phyloP scores from a whole-genome alignment of 2,888 invertebrate genomes.

The Perizoma affinitatum region DNA sequence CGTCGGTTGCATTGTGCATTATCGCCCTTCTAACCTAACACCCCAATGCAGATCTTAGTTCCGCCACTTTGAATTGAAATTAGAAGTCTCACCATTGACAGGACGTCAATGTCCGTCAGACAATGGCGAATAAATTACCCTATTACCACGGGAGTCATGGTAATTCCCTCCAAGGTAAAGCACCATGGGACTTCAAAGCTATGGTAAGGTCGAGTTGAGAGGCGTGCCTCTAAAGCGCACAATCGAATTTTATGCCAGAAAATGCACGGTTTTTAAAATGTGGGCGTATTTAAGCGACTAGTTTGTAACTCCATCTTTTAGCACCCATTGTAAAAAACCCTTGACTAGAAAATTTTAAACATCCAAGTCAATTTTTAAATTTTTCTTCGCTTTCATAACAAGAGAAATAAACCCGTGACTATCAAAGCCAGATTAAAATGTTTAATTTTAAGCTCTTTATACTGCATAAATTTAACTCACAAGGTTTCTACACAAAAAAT shows the following conservation, averaged over 20 bases:
- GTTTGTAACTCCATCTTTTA: conserved; percentile 6
- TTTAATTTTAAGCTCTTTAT: no score
- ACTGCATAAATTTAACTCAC: no score
- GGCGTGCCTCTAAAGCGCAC: conserved; percentile 41
- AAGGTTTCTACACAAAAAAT: no score
- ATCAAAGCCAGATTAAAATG: no score
- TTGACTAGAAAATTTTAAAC: neutral
- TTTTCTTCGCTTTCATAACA: neutral
- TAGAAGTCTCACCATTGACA: conserved; percentile 37
- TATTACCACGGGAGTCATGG: conserved; percentile 42
- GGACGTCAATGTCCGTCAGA: conserved; percentile 49
- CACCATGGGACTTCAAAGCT: conserved; percentile 31
- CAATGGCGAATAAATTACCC: conserved; percentile 66
- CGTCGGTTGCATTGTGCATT: no score
- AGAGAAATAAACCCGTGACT: no score
- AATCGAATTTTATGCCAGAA: conserved; percentile 41
- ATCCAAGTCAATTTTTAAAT: conserved; percentile 8
- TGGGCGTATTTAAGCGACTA: conserved; percentile 5
- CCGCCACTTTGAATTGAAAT: conserved; percentile 5
- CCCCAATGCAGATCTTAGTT: no score
- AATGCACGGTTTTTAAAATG: conserved; percentile 24
- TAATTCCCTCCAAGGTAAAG: conserved; percentile 36
- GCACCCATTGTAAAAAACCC: conserved; percentile 15
- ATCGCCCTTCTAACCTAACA: no score
- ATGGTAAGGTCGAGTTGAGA: conserved; percentile 41